A percentile compares a stretch with the other conserved stretches of the same genome.
These are phyloP conservation scores for Strigamia transsilvanica DNA, from an alignment of 2,888 invertebrate genomes.

Conservation along the genomic window DNA sequence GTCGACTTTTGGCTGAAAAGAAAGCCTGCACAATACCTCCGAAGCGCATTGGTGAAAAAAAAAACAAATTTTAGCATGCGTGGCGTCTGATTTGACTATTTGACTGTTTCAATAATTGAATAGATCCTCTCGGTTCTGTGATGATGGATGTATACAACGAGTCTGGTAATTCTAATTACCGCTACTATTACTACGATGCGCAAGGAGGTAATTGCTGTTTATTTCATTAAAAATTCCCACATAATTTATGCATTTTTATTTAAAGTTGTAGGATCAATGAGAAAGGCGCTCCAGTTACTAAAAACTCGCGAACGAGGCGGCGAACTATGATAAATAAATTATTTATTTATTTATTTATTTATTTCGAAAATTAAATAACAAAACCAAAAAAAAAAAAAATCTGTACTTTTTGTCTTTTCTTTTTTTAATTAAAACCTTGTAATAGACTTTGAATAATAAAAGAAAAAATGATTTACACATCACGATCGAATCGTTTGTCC, in stretches of 20 bases:
- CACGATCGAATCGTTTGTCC: background rate
- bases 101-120: slow-evolving; percentile 22
- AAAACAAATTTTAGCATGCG: too few relatives aligned
- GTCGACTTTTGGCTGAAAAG: too few relatives aligned
- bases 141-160: slow-evolving; percentile 70
- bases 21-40: too few relatives aligned
- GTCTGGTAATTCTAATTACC: slow-evolving; percentile 70
- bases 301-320: background rate
- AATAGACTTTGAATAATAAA: background rate
- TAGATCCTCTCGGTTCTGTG: slow-evolving; percentile 69
- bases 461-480: slow-evolving; percentile 3
- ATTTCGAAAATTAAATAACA: too few relatives aligned
- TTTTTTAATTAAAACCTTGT: background rate
- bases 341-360: background rate
- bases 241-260: background rate
- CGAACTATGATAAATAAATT: slow-evolving; percentile 7
- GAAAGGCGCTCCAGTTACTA: slow-evolving; percentile 6
- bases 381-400: too few relatives aligned
- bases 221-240: background rate
- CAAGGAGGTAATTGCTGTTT: slow-evolving; percentile 54
- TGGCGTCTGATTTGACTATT: background rate
- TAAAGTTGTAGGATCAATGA: slow-evolving; percentile 41
- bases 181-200: slow-evolving; percentile 67
- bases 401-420: too few relatives aligned
- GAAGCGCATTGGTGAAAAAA: too few relatives aligned